These are phyloP conservation scores for Diachasmimorpha longicaudata DNA, from an alignment of 1,140 invertebrate species.

Conservation along the genomic window DNA sequence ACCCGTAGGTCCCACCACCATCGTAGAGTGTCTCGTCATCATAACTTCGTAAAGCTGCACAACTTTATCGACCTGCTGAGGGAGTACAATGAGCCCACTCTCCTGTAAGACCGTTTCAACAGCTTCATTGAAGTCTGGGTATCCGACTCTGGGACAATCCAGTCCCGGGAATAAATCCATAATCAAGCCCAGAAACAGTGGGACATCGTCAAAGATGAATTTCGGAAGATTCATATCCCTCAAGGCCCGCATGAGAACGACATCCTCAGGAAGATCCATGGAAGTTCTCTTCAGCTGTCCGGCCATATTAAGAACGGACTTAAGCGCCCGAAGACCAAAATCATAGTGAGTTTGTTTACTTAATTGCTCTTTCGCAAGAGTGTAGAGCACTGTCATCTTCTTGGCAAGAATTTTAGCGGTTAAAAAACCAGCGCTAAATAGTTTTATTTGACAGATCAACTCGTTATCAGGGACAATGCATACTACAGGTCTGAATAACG, in stretches of 20 bases:
- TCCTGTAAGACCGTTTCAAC: slow-evolving; percentile 72
- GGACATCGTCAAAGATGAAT: slow-evolving; percentile 89
- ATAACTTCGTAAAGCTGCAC: slow-evolving; percentile 92
- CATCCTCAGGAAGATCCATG: slow-evolving; percentile 78
- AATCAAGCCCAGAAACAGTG: slow-evolving; percentile 86
- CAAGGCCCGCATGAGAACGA: slow-evolving; percentile 87
- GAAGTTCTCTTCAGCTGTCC: slow-evolving; percentile 81
- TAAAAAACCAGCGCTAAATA: slow-evolving; percentile 90
- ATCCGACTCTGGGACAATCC: slow-evolving; percentile 82
- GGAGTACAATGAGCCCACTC: slow-evolving; percentile 75
- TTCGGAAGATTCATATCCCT: slow-evolving; percentile 92
- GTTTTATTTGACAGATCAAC: slow-evolving; percentile 88
- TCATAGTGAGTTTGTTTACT: slow-evolving; percentile 94
- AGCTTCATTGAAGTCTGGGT: slow-evolving; percentile 83
- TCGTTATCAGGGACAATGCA: slow-evolving; percentile 89
- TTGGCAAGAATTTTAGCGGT: slow-evolving; percentile 87
- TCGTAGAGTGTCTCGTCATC: slow-evolving; percentile 90
- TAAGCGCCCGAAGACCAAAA: slow-evolving; percentile 88
- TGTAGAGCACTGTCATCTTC: slow-evolving; percentile 91
- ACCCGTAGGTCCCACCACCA: slow-evolving; percentile 90
- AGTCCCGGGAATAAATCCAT: slow-evolving; percentile 88
- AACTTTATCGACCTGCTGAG: slow-evolving; percentile 85
- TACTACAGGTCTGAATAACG: slow-evolving; percentile 86
- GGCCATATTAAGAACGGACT: slow-evolving; percentile 88
- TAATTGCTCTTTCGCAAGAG: slow-evolving; percentile 82